phyloP scores from a whole-genome alignment of 1,140 invertebrate species.

The Cephus cinctus region DNA sequence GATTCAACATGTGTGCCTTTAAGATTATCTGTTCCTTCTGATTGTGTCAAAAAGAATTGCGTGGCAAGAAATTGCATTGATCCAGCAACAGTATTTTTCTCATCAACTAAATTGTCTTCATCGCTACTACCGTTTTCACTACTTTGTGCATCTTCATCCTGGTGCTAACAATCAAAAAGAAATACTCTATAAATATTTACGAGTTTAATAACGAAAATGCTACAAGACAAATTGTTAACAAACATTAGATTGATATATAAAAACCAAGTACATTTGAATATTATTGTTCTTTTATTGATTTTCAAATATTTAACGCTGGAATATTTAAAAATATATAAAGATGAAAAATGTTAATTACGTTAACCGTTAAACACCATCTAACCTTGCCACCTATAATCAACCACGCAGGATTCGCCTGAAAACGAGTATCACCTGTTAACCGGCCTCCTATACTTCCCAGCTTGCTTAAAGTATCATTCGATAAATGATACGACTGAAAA shows the following conservation, averaged over 20 bases:
- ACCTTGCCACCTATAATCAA: slow-evolving; percentile 3
- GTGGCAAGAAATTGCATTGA: slow-evolving; percentile 1
- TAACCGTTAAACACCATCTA: too few species aligned
- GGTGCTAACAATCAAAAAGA: too few species aligned
- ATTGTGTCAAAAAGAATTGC: slow-evolving; percentile 17
- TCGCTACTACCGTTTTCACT: not conserved
- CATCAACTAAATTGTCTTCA: not conserved
- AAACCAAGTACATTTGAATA: slow-evolving; percentile 1
- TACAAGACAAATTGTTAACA: not conserved
- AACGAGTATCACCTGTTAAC: too few species aligned
- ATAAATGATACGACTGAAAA: too few species aligned
- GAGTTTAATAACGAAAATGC: not conserved
- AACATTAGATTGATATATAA: too few species aligned
- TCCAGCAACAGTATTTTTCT: not conserved
- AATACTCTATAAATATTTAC: too few species aligned
- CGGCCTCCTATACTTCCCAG: too few species aligned
- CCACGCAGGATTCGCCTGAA: not conserved
- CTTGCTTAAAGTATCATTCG: too few species aligned
- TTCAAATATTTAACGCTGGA: not conserved
- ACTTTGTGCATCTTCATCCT: not conserved
- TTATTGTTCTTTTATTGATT: not conserved
- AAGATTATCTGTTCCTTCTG: not conserved
- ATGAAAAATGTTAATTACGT: too few species aligned
- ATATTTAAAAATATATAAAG: too few species aligned
- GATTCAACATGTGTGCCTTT: not conserved